Base-by-base conservation (phyloP, 2,888 invertebrate genomes). In the Epsilonema sp. region DNA sequence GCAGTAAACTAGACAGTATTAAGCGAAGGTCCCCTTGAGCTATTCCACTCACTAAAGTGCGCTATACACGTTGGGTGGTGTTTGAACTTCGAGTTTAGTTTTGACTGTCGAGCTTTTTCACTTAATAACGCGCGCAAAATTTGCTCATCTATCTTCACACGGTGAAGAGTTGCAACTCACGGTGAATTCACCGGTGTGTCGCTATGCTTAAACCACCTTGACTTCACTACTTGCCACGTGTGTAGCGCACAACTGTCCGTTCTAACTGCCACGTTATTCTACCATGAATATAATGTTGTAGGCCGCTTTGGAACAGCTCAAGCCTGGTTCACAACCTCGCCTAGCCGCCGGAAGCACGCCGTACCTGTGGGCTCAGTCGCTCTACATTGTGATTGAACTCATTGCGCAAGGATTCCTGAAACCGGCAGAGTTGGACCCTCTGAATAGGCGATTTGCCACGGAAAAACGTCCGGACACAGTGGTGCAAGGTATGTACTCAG, bases 401-500 rank as follows among this genome's bases (percentile, higher is more conserved):
- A 72, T 97, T 22, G 82, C 85, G 71, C 90, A 90, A 75, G 87
- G 85, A 36, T 94, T 94, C 65, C 70, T 97, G 49, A 87, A 89
- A 37, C 86, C 89, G 26, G 92, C 94, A 42, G 97, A 99, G 70
- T 67, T 97, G 51, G 97, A 97, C 72, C 97, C 97, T 0, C 71
- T 99, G 20, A 97, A 94, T 70, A 75, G 97, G 57, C 75, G 97
- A 43, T 71, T 94, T 13, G 85, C 87, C 55, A 82, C 87, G 1
- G 90, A 94, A 63, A 90, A 92, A 63, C 89, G 92, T 64, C 94
- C 94, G 1, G 94, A 97, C 68, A 87, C 89, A 21, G 94, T 97
- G 36, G 97, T 97, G 0, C 97, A 97, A 74, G 89, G 70, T 70
- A 47, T 26, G 26, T 11, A 31, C 8, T 31, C 31, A 11, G 31